Base-by-base conservation (phyloP, 2,113 vertebrate species). In the Todiramphus saurophagus region DNA sequence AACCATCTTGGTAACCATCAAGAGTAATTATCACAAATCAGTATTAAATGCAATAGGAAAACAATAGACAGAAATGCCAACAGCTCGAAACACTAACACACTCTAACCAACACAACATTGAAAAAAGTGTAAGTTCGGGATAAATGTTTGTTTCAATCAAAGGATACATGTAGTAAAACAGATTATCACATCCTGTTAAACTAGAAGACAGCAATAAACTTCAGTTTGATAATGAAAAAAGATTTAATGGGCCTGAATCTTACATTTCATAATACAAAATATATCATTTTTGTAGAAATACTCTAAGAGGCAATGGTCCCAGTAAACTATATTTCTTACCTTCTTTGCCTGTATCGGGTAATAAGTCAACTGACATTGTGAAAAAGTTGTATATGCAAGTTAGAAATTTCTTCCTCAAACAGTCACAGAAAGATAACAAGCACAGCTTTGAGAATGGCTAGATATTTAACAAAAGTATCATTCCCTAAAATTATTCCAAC, bases 121-220 rank as follows among this genome's bases (percentile, higher is more conserved):
- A 58, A 43, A 62, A 30, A 67, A 74, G 14, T 10, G 7, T 12
- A n/a, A 37, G 10, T 44, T 90, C 73, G 72, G 70, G 87, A 81
- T 72, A 90, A 83, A 93, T 75, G 27, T 87, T 90, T 85, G 37
- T 94, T 95, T 83, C 69, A 89, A 72, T 80, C 67, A 67, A 94
- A 95, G 56, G 27, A 92, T 83, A 91, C 39, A 43, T 77, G 64
- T 20, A 87, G 58, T 56, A 58, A 92, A 94, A 83, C 23, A 75
- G 31, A 89, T 93, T 90, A 93, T 41, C 78, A 48, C 48, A 37
- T 79, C 66, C 48, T 89, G 58, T 44, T 89, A 83, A 70, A 64
- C 58, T 86, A 83, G 62, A 89, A 91, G 87, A 82, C 35, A 93
- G 74, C 9, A 37, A 94, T 81, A 94, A 92, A 76, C 46, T 96